Evolutionary conservation across 2,797 vertebrate genomes (phyloP).

Genomic region (Chromobotia macracanthus): DNA sequence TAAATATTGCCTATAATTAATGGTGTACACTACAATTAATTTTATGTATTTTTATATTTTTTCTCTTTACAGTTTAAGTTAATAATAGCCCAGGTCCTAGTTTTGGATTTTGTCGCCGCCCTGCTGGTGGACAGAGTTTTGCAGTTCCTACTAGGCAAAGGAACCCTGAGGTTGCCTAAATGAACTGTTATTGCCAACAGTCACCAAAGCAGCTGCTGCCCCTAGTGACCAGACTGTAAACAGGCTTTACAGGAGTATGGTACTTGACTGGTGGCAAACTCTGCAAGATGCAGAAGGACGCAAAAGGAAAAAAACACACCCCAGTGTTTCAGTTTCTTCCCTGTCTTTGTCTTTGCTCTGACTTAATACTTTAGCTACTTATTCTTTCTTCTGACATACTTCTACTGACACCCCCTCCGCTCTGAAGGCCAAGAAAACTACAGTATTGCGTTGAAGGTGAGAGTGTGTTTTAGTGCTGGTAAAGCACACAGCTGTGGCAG

Average conservation of each 20-base stretch:
- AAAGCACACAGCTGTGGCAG: constrained; percentile 66
- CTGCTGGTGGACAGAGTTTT: constrained; percentile 86
- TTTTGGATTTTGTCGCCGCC: constrained; percentile 88
- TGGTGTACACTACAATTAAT: neutral
- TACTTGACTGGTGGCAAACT: constrained; percentile 54
- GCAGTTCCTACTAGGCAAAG: constrained; percentile 90
- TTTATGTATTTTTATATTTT: constrained; percentile 27
- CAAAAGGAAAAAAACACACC: constrained; percentile 68
- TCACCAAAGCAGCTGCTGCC: constrained; percentile 66
- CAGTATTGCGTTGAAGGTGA: constrained; percentile 81
- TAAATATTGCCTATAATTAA: neutral
- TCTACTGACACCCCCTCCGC: constrained; percentile 58
- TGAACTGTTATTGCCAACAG: constrained; percentile 81
- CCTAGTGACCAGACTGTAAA: constrained; percentile 75
- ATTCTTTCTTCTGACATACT: constrained; percentile 54
- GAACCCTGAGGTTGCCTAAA: constrained; percentile 90
- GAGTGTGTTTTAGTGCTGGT: constrained; percentile 62
- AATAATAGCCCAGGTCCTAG: constrained; percentile 88
- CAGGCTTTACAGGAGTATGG: constrained; percentile 64
- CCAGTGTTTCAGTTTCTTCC: constrained; percentile 63
- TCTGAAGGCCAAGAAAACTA: constrained; percentile 78
- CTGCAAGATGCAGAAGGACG: constrained; percentile 58
- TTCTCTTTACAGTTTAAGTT: constrained; percentile 85
- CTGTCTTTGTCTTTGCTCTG: constrained; percentile 54
- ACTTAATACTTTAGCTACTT: constrained; percentile 48